Percentiles rank a stretch among this genome's conserved stretches.
Conservation (phyloP, 2,888 invertebrate genomes). For the Philereme vetulata region DNA sequence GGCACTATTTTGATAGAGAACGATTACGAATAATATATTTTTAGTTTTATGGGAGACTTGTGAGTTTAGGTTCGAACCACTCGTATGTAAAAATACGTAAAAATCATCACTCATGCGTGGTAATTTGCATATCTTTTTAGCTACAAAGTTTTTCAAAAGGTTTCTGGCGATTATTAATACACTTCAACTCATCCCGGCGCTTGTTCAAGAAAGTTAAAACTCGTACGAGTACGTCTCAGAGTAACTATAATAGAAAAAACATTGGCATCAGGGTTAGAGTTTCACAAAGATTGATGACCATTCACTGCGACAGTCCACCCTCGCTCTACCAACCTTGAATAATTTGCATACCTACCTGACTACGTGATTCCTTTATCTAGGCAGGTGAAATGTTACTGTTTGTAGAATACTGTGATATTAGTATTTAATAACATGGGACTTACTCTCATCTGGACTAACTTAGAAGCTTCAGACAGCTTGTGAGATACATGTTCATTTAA, state of each 20-base stretch:
- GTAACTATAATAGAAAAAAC: slow-evolving; percentile 1
- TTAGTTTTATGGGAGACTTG: no score
- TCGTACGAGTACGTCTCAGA: not conserved
- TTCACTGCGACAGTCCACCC: slow-evolving; percentile 48
- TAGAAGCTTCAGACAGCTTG: no score
- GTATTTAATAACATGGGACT: no score
- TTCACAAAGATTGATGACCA: slow-evolving; percentile 54
- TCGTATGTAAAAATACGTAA: no score
- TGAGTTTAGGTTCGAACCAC: no score
- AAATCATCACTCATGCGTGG: no score
- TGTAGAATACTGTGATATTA: not conserved
- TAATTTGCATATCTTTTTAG: not conserved
- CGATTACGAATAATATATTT: no score
- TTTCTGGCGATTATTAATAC: not conserved
- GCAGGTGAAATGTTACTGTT: not conserved
- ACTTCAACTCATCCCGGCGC: not conserved
- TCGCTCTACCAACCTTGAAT: slow-evolving; percentile 45
- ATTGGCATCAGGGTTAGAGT: slow-evolving; percentile 33
- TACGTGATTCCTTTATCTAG: slow-evolving; percentile 3
- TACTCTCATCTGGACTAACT: no score
- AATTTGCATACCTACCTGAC: slow-evolving; percentile 36
- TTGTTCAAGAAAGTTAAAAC: slow-evolving; percentile 2
- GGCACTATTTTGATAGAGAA: no score
- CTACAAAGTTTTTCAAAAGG: not conserved
- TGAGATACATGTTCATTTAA: no score